These are phyloP conservation scores for Mesopsocus fuscifrons DNA, from an alignment of 2,888 invertebrate genomes.

Conservation along the genomic window DNA sequence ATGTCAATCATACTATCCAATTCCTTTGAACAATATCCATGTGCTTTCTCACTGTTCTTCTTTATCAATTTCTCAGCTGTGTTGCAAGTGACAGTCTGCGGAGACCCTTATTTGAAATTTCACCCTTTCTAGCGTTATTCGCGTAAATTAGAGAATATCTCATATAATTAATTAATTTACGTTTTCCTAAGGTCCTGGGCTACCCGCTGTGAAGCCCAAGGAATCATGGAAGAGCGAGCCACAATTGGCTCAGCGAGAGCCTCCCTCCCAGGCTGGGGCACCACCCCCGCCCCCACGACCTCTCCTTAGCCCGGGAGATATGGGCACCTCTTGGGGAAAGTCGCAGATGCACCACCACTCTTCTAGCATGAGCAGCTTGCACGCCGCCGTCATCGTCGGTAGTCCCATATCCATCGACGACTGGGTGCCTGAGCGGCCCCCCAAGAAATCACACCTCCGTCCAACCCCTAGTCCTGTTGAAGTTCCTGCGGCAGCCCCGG, in stretches of 20 bases:
- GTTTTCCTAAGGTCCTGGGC: background rate
- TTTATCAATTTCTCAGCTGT: too few species aligned
- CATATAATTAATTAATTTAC: too few species aligned
- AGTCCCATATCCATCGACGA: slow-evolving; percentile 42
- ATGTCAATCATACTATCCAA: too few species aligned
- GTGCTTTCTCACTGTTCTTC: too few species aligned
- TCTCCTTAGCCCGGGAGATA: slow-evolving; percentile 17
- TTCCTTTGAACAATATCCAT: too few species aligned
- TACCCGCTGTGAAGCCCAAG: slow-evolving; percentile 15
- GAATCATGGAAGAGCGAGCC: slow-evolving; percentile 19
- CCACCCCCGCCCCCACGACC: background rate
- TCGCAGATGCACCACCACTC: slow-evolving; percentile 16
- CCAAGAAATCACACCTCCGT: slow-evolving; percentile 50
- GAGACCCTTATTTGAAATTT: too few species aligned
- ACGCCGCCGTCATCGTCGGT: slow-evolving; percentile 33
- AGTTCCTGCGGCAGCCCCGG: background rate
- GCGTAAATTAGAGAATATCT: too few species aligned
- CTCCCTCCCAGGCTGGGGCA: slow-evolving; percentile 27
- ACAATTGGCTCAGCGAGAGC: background rate
- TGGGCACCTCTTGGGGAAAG: slow-evolving; percentile 33
- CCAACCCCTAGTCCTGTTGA: slow-evolving; percentile 21
- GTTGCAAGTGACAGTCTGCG: too few species aligned
- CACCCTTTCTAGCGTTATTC: too few species aligned
- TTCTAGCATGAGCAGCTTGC: slow-evolving; percentile 3
- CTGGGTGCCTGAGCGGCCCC: slow-evolving; percentile 55